Base-by-base conservation (phyloP, 2,888 invertebrate genomes). In the Priocnemis perturbator region DNA sequence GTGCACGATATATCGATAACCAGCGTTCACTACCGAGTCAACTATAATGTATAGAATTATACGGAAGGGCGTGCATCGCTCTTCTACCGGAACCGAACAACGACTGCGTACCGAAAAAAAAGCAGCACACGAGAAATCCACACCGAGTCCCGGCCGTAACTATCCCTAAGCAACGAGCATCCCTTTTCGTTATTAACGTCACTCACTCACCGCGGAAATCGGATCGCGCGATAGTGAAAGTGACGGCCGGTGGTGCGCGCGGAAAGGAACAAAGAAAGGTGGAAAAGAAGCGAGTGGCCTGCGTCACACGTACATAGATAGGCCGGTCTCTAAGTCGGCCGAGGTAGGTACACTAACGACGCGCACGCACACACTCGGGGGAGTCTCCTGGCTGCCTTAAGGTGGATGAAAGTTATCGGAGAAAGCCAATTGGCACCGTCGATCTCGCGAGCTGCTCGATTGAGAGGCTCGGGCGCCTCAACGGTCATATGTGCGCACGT, bases 351-450 rank as follows among this genome's bases (percentile, higher is more conserved):
- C 57, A 65, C 17, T 56, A 37, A 20, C n/a, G 45, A 20, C n/a
- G 45, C 30, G 47, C 50, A 45, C 20, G 14, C 60, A 30, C 53
- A 45, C 58, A 26, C 26, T 26, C 26, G 62, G 30, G 64, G 44
- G 53, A 58, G 45, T 50, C 53, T 11, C 20, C 48, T 37, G 7
- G 52, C 52, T 75, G 79, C 73, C 80, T 81, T 79, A 79, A 83
- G 83, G 78, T 80, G 84, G 82, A 88, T 88, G 88, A 88, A 88
- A 88, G 88, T 88, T 87, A 87, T 85, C 83, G 88, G 88, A 87
- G 88, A 88, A 88, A 88, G 88, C 87, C 87, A 85, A 87, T 88
- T 85, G 86, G 85, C 85, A 84, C 68, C 68, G 74, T 67, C 73
- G 74, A 78, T 78, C 76, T 71, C 70, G 50, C 50, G 50, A 50